These are phyloP conservation scores for Thunnus albacares DNA, from an alignment of 2,797 vertebrate species.

Conservation along the genomic window DNA sequence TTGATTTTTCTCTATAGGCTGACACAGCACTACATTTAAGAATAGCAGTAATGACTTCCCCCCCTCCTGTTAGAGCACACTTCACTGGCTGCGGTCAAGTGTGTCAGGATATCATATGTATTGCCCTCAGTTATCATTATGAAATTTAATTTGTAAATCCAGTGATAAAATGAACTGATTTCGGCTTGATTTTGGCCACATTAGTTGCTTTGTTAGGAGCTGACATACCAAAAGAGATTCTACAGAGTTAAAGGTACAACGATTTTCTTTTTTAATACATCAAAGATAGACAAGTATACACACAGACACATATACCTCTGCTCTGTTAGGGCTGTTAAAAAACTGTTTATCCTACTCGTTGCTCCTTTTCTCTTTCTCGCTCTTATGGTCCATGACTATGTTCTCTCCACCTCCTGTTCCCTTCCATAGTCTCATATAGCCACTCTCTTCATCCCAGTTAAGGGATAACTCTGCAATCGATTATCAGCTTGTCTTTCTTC, in stretches of 20 bases:
- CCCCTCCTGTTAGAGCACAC: background rate
- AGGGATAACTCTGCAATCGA: background rate
- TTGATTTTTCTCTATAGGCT: conserved; percentile 10
- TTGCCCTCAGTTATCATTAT: background rate
- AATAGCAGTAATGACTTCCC: background rate
- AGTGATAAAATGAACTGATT: background rate
- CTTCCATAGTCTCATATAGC: background rate
- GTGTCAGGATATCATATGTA: background rate
- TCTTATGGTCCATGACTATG: background rate
- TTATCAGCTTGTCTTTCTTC: background rate
- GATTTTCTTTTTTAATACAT: too few species aligned
- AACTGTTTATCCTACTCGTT: background rate
- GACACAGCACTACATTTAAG: background rate
- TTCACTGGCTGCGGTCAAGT: background rate
- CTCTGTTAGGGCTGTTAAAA: too few species aligned
- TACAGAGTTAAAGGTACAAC: too few species aligned
- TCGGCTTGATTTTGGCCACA: too few species aligned
- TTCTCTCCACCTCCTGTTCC: background rate
- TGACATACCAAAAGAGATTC: too few species aligned
- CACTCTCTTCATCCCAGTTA: background rate
- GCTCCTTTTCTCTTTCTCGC: background rate
- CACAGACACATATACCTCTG: background rate
- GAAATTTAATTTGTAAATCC: background rate
- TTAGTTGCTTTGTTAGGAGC: too few species aligned
- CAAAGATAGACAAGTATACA: background rate